Percentiles rank a stretch among this genome's conserved stretches.
Evolutionary conservation across 1,140 invertebrate genomes (phyloP).

Genomic region (Zaprionus africanus): DNA sequence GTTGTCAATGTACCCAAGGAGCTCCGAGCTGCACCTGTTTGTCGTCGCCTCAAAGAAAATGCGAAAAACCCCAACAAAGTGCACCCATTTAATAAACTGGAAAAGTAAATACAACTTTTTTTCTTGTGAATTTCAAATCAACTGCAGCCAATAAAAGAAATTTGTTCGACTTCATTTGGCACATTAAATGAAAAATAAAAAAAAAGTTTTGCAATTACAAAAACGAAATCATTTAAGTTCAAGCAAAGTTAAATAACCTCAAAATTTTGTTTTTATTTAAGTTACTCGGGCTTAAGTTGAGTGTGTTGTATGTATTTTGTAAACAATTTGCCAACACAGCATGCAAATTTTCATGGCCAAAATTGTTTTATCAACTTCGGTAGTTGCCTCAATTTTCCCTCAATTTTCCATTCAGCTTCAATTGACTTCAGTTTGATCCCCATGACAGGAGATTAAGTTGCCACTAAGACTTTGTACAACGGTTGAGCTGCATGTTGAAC

Average conservation of each 20-base stretch:
- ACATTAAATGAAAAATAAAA: neutral
- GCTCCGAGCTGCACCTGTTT: slow-evolving; percentile 24
- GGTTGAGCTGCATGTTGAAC: neutral
- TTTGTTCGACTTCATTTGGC: neutral
- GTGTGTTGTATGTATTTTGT: neutral
- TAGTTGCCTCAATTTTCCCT: neutral
- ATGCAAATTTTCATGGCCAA: neutral
- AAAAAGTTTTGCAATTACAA: neutral
- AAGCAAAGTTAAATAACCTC: neutral
- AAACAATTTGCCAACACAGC: neutral
- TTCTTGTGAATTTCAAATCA: neutral
- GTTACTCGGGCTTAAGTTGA: neutral
- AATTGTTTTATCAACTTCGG: neutral
- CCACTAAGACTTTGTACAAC: neutral
- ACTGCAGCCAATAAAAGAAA: slow-evolving; percentile 26
- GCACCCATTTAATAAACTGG: slow-evolving; percentile 5
- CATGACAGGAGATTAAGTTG: neutral
- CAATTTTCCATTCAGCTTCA: neutral
- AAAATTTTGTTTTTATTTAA: neutral
- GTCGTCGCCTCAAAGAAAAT: slow-evolving; percentile 9
- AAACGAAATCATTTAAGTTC: neutral
- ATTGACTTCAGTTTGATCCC: slow-evolving; percentile 10
- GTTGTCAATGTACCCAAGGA: slow-evolving; percentile 22
- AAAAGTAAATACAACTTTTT: slow-evolving; percentile 11
- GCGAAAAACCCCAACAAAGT: slow-evolving; percentile 10